Evolutionary conservation across 2,797 vertebrate species (phyloP), one percentile per base, ranked within the genome.

Genomic region (Girardinus metallicus): DNA sequence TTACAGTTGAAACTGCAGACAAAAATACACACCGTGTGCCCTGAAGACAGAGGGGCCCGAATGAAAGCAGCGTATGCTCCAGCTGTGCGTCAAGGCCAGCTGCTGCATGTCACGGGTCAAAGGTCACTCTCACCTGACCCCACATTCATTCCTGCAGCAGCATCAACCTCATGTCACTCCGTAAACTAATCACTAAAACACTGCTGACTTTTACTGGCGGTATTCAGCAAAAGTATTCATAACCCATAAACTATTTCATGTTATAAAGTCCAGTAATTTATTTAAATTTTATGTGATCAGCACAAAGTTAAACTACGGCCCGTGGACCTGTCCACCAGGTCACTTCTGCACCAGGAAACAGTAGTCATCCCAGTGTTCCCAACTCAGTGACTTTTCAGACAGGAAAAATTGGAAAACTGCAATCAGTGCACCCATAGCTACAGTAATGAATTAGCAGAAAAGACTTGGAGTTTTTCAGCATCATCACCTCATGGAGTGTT

Each of bases 81-180:
- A 49, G 16, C 26, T 75, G 44, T 77, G 53, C 76, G 83, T 84
- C 83, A 73, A 26, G 74, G 87, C 88, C 88, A 80, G 90, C 90
- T 87, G 82, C 88, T 84, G 76, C 66, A 2, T 49, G 78, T 72
- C 73, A 71, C n/a, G 43, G 49, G 73, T 44, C 68, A 6, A 39
- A 79, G 80, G 79, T 87, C 82, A 57, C 81, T 7, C 55, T 12
- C 55, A 1, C 79, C 76, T 87, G 91, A 93, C 91, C 87, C 70
- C 34, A 21, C 89, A 93, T 93, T 93, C 89, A 75, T 87, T 43
- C 44, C 34, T 79, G 51, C 29, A 66, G 39, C 83, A 82, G 87
- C 86, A 70, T 6, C 18, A 73, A 13, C 39, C 23, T 31, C 13
- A 23, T 55, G 23, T 57, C 26, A 4, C 10, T 57, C 23, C n/a